These are phyloP conservation scores for Dascillus cervinus DNA, from an alignment of 2,888 invertebrate species.

Conservation along the genomic window DNA sequence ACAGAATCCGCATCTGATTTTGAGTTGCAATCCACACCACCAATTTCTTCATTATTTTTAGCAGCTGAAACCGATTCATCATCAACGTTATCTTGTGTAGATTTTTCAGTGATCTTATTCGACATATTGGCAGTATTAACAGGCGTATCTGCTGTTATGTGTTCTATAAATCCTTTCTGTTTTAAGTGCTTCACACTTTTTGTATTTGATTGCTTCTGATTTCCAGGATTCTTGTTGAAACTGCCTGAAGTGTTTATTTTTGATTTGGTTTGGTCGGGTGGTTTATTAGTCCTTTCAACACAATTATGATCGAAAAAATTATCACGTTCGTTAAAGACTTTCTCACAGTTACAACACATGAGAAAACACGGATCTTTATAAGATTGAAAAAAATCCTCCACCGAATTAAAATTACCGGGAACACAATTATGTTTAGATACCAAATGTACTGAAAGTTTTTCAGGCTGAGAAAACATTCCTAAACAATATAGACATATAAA, in stretches of 20 bases:
- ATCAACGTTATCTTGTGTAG: neutral
- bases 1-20: neutral
- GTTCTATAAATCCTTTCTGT: slow-evolving; percentile 20
- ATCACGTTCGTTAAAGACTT: slow-evolving; percentile 67
- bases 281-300: slow-evolving; percentile 21
- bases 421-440: slow-evolving; percentile 70
- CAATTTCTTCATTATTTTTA: neutral
- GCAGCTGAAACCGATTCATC: neutral
- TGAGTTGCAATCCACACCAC: neutral
- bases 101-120: slow-evolving; percentile 4
- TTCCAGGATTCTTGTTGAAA: slow-evolving; percentile 7
- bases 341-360: slow-evolving; percentile 75
- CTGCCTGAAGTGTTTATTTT: slow-evolving; percentile 5
- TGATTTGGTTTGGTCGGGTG: slow-evolving; percentile 6
- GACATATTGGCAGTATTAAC: slow-evolving; percentile 2
- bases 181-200: slow-evolving; percentile 9
- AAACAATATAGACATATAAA: slow-evolving; percentile 78
- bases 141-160: slow-evolving; percentile 32
- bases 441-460: slow-evolving; percentile 70
- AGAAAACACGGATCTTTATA: slow-evolving; percentile 65
- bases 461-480: slow-evolving; percentile 73
- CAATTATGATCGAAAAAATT: slow-evolving; percentile 72
- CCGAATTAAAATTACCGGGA: slow-evolving; percentile 58
- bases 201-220: slow-evolving; percentile 8
- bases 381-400: slow-evolving; percentile 57